Evolutionary conservation across 1,140 invertebrate genomes (phyloP), one percentile per base, ranked within the genome.

Genomic region (Gryllus bimaculatus): DNA sequence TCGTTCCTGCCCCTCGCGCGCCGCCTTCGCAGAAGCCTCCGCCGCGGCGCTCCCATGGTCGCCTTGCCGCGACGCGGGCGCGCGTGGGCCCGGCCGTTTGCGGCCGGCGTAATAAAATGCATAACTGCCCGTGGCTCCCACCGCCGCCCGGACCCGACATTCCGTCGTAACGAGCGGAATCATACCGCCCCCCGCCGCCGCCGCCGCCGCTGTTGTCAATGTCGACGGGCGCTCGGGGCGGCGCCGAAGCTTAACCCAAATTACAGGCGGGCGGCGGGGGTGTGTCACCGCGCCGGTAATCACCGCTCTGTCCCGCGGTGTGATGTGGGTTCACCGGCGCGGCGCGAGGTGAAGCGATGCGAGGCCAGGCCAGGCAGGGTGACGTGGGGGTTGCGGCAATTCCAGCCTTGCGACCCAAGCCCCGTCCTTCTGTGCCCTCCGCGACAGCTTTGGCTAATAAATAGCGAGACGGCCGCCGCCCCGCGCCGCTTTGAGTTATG

Each of bases 231-330:
- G 54, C 54, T 66, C 54, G 54, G 54, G 54, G 54, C 54, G 54
- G 54, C 54, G 54, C 54, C 54, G 2, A 10, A 66, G 54, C 54
- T 66, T 66, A 66, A 7, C 54, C 54, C 54, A 66, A 66, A 66
- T 66, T 66, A 66, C 54, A 66, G 54, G 54, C 54, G 54, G 54
- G 54, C 54, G 54, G 54, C 54, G 54, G 54, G 54, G 54, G 54
- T 66, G 54, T 66, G 54, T 66, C 54, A 66, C 54, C 18, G 54
- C 10, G 54, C 18, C 54, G 10, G 54, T 66, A 66, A 66, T 66
- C 54, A 66, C 54, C 54, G 54, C 54, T 66, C 54, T 66, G 54
- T 66, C 54, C 54, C 54, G 18, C 54, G 10, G 54, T 18, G 54
- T 66, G 54, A 66, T 66, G 54, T 66, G 54, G 54, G 54, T 66